Base-by-base conservation (phyloP, 2,113 vertebrate genomes). In the Mastomys coucha region DNA sequence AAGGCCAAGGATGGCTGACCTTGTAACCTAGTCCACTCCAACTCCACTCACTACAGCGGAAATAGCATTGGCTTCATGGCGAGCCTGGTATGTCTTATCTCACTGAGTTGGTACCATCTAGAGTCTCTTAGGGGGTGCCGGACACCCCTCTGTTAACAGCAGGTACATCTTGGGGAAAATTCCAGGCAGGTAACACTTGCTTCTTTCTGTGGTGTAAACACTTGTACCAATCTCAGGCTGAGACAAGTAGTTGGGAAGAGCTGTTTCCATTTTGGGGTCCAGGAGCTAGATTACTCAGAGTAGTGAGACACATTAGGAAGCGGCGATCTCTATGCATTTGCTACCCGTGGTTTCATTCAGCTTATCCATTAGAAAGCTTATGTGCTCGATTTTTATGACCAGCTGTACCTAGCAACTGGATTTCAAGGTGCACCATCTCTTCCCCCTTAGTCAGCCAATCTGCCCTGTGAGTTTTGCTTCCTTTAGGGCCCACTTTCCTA, bases 131-230 rank as follows among this genome's bases (percentile, higher is more conserved):
- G 20, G 2, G 7, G 28, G 26, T 26, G 3, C n/a, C 16, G 65
- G 39, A 39, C 45, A 45, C 45, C 45, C 45, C 72, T 78, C n/a
- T 51, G 49, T 42, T 77, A n/a, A 51, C 93, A 78, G 53, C 36
- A 6, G 49, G 90, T 16, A n/a, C 65, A 56, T 33, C 67, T 28
- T 22, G 31, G 69, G 73, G 13, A 19, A 63, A 42, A 78, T 3
- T 65, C 49, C 42, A 42, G 17, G 45, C 36, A 5, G 72, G 51
- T 49, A 89, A 63, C 24, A 58, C 28, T 76, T 53, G n/a, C 56
- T 81, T 65, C 92, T 86, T 91, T 88, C 91, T 81, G 22, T 49
- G 75, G 22, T 70, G 22, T 88, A 87, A 88, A 91, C 70, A 42
- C 19, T 36, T 72, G 72, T 63, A 86, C 7, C 24, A 20, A 42